These are phyloP conservation scores for Paralichthys olivaceus DNA, from an alignment of 2,113 vertebrate species.

Conservation along the genomic window DNA sequence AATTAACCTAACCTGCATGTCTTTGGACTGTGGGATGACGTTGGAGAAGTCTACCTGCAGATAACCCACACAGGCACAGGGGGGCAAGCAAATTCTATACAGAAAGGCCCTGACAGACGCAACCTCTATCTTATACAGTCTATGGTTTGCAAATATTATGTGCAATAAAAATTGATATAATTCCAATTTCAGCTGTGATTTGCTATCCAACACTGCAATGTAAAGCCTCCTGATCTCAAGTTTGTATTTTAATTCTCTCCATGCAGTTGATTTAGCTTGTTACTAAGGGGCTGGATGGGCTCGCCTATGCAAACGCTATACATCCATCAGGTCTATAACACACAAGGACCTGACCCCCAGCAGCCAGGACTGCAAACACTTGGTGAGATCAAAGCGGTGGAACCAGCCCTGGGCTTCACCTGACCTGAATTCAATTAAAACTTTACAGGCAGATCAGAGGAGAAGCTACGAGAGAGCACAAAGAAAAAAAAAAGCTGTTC, in stretches of 20 bases:
- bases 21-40: too few relatives aligned
- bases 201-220: not conserved
- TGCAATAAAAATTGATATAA: too few relatives aligned
- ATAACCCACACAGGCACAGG: too few relatives aligned
- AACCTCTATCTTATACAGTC: too few relatives aligned
- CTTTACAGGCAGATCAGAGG: conserved; percentile 78
- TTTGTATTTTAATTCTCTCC: conserved; percentile 4
- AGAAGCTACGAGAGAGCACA: conserved; percentile 12
- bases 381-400: conserved; percentile 76
- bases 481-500: not conserved
- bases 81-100: too few relatives aligned
- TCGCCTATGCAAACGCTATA: conserved; percentile 31
- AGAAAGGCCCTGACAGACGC: too few relatives aligned
- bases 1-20: too few relatives aligned
- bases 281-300: conserved; percentile 4
- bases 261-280: not conserved
- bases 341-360: conserved; percentile 49
- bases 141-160: too few relatives aligned
- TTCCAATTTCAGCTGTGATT: not conserved
- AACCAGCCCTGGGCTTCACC: conserved; percentile 73
- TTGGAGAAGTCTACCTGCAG: too few relatives aligned
- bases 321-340: conserved; percentile 45
- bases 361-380: conserved; percentile 69
- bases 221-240: conserved; percentile 1
- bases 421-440: conserved; percentile 84